A percentile compares a stretch with the other conserved stretches of the same genome.
Conservation (phyloP, 2,888 invertebrate species). For the Abscondita cerata region DNA sequence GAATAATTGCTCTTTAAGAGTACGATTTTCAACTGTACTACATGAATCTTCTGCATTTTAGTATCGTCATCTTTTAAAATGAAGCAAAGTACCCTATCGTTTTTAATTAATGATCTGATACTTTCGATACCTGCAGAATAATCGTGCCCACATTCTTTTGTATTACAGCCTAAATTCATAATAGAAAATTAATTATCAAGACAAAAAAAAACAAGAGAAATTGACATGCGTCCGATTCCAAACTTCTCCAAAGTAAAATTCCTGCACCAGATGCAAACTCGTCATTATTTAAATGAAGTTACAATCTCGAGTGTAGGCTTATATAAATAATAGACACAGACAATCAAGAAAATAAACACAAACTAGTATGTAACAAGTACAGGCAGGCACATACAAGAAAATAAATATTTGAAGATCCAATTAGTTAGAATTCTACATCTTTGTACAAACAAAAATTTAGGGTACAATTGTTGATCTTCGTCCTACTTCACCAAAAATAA, state of each 20-base stretch:
- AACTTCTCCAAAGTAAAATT: too few relatives aligned
- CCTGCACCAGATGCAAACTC: too few relatives aligned
- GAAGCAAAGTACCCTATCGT: background rate
- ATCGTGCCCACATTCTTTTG: slow-evolving; percentile 6
- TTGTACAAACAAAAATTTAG: slow-evolving; percentile 4
- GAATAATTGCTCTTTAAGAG: slow-evolving; percentile 20
- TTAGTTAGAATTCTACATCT: slow-evolving; percentile 26
- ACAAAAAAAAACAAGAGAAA: too few relatives aligned
- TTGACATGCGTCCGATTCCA: too few relatives aligned
- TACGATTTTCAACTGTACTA: slow-evolving; percentile 11
- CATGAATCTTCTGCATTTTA: slow-evolving; percentile 12
- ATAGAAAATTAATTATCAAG: slow-evolving; percentile 1
- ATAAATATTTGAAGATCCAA: slow-evolving; percentile 32
- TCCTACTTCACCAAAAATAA: background rate
- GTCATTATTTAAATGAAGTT: background rate
- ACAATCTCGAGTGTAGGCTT: background rate
- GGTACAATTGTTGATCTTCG: slow-evolving; percentile 6
- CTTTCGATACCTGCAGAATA: background rate
- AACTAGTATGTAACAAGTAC: slow-evolving; percentile 13
- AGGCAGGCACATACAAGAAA: slow-evolving; percentile 24
- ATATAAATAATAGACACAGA: slow-evolving; percentile 17
- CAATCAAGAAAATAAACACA: slow-evolving; percentile 25
- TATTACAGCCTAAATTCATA: slow-evolving; percentile 6
- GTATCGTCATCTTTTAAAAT: slow-evolving; percentile 7
- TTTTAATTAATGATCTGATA: slow-evolving; percentile 6